Conservation (phyloP, 2,797 vertebrate species). For the Paguma larvata region DNA sequence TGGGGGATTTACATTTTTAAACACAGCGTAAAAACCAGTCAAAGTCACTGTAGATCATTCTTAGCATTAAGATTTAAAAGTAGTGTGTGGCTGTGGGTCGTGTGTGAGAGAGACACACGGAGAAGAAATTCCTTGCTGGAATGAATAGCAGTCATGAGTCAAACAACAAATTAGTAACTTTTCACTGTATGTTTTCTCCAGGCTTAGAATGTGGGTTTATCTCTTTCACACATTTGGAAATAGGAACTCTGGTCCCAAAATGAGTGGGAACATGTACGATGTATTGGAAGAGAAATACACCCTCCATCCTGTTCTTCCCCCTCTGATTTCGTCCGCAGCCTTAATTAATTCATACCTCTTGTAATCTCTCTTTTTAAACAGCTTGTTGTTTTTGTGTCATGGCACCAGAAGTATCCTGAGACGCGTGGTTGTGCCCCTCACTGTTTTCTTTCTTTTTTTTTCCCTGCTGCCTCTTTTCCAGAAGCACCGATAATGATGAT, state of each 20-base stretch:
- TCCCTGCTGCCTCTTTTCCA: slow-evolving; percentile 79
- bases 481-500: slow-evolving; percentile 96
- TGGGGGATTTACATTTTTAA: slow-evolving; percentile 12
- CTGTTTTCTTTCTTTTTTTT: not conserved
- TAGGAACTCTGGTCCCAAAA: not conserved
- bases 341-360: not conserved
- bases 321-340: not conserved
- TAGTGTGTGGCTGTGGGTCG: not conserved
- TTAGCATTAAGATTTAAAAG: not conserved
- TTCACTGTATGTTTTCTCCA: not conserved
- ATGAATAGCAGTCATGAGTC: not conserved
- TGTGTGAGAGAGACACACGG: not conserved
- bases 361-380: not conserved
- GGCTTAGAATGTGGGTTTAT: not conserved
- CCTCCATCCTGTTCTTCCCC: not conserved
- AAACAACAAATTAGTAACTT: not conserved
- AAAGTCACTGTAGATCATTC: not conserved
- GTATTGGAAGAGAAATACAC: not conserved
- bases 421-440: not conserved
- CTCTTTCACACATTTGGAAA: not conserved
- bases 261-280: not conserved
- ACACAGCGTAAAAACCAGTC: not conserved
- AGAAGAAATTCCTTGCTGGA: not conserved
- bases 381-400: not conserved
- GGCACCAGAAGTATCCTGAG: not conserved